Evolutionary conservation across 53 echinoderm and acorn worm species (phyloP).

Genomic region (Echinarachnius parma): DNA sequence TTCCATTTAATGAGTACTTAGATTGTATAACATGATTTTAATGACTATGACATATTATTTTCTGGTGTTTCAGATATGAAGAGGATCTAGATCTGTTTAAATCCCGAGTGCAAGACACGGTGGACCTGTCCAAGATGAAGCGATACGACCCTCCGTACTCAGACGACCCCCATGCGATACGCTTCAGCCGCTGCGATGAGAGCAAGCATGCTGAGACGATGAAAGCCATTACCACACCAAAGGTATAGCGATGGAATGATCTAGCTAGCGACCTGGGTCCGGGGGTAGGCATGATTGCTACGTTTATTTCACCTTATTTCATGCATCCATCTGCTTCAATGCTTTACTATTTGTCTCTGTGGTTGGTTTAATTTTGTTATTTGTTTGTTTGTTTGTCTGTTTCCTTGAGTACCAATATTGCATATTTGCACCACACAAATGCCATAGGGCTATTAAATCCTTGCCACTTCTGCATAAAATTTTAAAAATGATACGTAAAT

Average conservation of each 20-base stretch:
- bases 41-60: background rate
- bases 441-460: too few relatives aligned
- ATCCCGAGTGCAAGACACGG: conserved; percentile 65
- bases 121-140: conserved; percentile 67
- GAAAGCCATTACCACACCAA: conserved; percentile 58
- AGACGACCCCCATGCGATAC: conserved; percentile 86
- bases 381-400: too few relatives aligned
- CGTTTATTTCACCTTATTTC: conserved; percentile 14
- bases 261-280: too few relatives aligned
- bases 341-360: too few relatives aligned
- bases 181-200: conserved; percentile 75
- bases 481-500: too few relatives aligned
- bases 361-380: too few relatives aligned
- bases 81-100: conserved; percentile 89
- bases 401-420: too few relatives aligned
- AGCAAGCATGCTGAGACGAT: conserved; percentile 59
- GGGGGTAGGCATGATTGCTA: conserved; percentile 51
- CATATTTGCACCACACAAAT: too few relatives aligned
- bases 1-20: too few relatives aligned
- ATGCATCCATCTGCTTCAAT: too few relatives aligned
- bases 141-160: conserved; percentile 82
- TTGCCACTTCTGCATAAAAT: too few relatives aligned
- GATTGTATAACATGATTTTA: conserved; percentile 2
- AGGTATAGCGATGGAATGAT: too few relatives aligned
- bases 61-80: conserved; percentile 82